Evolutionary conservation across 2,888 invertebrate genomes (phyloP).

Genomic region (Thymelicus acteon): DNA sequence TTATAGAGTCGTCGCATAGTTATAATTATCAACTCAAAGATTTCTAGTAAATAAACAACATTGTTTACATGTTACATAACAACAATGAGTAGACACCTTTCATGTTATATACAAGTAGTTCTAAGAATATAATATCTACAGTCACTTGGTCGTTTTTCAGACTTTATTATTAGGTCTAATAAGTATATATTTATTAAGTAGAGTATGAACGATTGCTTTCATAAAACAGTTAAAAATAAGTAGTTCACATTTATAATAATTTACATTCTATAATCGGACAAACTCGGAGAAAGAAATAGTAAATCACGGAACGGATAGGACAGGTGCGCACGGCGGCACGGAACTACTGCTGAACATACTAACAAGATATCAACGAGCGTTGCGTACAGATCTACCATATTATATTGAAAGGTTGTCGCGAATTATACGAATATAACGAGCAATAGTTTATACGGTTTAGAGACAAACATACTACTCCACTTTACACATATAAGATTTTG

Average conservation of each 20-base stretch:
- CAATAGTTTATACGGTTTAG: slow-evolving; percentile 14
- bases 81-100: slow-evolving; percentile 70
- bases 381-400: neutral
- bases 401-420: neutral
- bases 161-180: slow-evolving; percentile 68
- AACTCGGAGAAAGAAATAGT: slow-evolving; percentile 9
- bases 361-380: slow-evolving; percentile 44
- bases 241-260: slow-evolving; percentile 54
- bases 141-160: slow-evolving; percentile 82
- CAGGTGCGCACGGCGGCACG: neutral
- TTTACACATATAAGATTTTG: slow-evolving; percentile 27
- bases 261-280: slow-evolving; percentile 40
- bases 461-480: slow-evolving; percentile 39
- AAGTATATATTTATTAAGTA: slow-evolving; percentile 44
- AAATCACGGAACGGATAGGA: neutral
- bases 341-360: slow-evolving; percentile 8
- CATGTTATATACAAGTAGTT: slow-evolving; percentile 73
- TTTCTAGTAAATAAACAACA: slow-evolving; percentile 76
- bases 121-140: slow-evolving; percentile 67
- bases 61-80: slow-evolving; percentile 65
- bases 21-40: slow-evolving; percentile 60
- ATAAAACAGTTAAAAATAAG: slow-evolving; percentile 52
- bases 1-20: slow-evolving; percentile 61
- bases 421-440: slow-evolving; percentile 6
- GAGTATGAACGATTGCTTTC: slow-evolving; percentile 59